phyloP scores from a whole-genome alignment of 2,888 invertebrate genomes.

The Eremobia ochroleuca region DNA sequence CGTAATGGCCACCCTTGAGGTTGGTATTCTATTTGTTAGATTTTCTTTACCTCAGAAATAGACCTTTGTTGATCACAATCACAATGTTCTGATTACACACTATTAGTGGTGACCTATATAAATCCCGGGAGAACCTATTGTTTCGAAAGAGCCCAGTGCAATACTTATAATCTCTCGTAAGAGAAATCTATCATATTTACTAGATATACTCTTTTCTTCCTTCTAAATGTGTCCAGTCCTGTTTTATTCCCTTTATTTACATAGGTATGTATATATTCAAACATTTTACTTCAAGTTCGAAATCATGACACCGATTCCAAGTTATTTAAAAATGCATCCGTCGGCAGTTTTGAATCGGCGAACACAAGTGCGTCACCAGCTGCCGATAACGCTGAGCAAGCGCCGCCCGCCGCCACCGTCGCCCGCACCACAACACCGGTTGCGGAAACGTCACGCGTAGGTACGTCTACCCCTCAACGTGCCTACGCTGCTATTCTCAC shows the following conservation, averaged over 20 bases:
- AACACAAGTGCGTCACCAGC: too few relatives aligned
- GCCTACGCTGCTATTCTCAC: too few relatives aligned
- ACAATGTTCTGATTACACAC: not conserved
- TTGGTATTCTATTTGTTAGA: not conserved
- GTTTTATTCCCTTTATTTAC: not conserved
- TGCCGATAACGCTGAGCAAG: too few relatives aligned
- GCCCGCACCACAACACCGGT: too few relatives aligned
- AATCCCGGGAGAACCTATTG: slow-evolving; percentile 1
- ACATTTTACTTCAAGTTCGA: not conserved
- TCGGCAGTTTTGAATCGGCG: too few relatives aligned
- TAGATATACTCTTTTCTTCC: not conserved
- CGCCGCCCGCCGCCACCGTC: too few relatives aligned
- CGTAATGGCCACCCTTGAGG: not conserved
- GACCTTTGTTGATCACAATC: slow-evolving; percentile 20
- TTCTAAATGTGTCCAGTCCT: not conserved
- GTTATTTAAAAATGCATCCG: too few relatives aligned
- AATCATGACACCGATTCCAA: not conserved
- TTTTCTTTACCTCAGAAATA: slow-evolving; percentile 1
- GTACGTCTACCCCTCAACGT: too few relatives aligned
- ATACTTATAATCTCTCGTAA: not conserved
- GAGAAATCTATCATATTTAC: not conserved
- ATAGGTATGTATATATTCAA: not conserved
- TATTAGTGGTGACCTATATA: too few relatives aligned
- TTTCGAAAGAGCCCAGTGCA: not conserved
- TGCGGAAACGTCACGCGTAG: too few relatives aligned